Base-by-base conservation (phyloP, 2,888 invertebrate species). In the Callosobruchus maculatus region DNA sequence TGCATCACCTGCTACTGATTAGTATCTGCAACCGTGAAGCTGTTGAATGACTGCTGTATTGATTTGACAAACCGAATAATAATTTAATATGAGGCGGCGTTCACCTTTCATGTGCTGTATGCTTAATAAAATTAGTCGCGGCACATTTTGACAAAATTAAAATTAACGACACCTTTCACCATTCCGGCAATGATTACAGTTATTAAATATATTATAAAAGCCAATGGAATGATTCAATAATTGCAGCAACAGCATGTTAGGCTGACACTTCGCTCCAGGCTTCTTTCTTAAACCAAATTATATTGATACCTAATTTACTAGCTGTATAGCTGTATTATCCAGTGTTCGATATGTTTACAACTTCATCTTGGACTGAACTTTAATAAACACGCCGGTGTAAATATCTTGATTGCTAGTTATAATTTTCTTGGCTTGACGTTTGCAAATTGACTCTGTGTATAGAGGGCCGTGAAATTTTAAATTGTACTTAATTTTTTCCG, bases 251-350 rank as follows among this genome's bases (percentile, higher is more conserved):
- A 49, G 49, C 13, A 49, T 49, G 49, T 49, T 49, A 49, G 49
- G 49, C 49, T 49, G 49, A 68, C 30, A 20, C 68, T n/a, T 68
- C 72, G 68, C 21, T 18, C 26, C 22, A 20, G 72, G 21, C 22
- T 21, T n/a, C 72, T 67, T 21, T 30, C 22, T 22, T 13, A 70
- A 73, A 73, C 31, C 70, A 71, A 73, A 26, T 21, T 71, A 71
- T 75, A 78, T 78, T 78, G 77, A 78, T 77, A 78, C 76, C 78
- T 74, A 78, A 78, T 78, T 77, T 77, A 76, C 75, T 75, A 74
- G 73, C 76, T 74, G 75, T 78, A 71, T 75, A 74, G 73, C 76
- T 74, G 75, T 78, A 71, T 71, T 71, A 66, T 71, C 71, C 74
- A 70, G 69, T 74, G 67, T 70, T 74, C 70, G 74, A 75, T 73